phyloP scores from a whole-genome alignment of 2,797 vertebrate genomes.

The Novumbra hubbsi region DNA sequence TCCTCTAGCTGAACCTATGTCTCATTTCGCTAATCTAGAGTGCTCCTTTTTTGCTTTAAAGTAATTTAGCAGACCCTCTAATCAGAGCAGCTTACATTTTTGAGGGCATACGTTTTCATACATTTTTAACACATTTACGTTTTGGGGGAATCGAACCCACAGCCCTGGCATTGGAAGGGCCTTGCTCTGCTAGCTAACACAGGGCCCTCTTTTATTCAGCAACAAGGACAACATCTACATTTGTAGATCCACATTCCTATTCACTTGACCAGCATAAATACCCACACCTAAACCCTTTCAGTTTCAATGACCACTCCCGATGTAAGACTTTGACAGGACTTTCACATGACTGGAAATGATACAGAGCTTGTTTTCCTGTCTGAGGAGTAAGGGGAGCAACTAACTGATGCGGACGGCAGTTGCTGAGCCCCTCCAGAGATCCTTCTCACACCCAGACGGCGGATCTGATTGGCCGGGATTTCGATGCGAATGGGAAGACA shows the following conservation, averaged over 20 bases:
- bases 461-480: neutral
- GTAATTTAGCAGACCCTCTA: constrained; percentile 14
- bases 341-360: constrained; percentile 11
- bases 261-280: constrained; percentile 40
- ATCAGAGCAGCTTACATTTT: no score
- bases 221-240: neutral
- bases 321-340: constrained; percentile 28
- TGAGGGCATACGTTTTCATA: no score
- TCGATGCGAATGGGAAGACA: neutral
- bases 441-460: neutral
- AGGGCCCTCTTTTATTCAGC: constrained; percentile 15
- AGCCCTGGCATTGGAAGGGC: no score
- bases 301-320: constrained; percentile 27
- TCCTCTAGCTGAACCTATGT: constrained; percentile 11
- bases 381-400: neutral
- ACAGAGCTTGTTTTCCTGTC: constrained; percentile 25
- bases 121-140: no score
- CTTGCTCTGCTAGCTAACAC: no score
- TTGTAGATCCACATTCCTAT: constrained; percentile 24
- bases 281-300: constrained; percentile 23
- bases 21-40: constrained; percentile 23
- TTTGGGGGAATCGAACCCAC: no score
- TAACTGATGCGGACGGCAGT: neutral
- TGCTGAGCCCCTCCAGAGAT: neutral
- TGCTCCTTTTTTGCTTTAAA: constrained; percentile 9